Conservation (phyloP, 2,888 invertebrate genomes). For the Temnothorax rugatulus region DNA sequence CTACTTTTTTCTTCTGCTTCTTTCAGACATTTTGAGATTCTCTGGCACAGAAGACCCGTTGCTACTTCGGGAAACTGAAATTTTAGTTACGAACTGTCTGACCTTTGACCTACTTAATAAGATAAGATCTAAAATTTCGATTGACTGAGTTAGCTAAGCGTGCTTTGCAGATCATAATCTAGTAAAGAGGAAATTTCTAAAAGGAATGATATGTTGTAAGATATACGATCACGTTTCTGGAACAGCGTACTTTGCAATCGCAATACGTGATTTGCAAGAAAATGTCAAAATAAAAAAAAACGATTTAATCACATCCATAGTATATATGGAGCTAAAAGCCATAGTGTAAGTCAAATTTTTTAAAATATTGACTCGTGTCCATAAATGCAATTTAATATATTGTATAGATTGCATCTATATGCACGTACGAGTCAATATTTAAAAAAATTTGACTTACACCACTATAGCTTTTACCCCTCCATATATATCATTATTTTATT, state of each 20-base stretch:
- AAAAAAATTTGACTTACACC: too few relatives aligned
- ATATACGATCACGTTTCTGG: background rate
- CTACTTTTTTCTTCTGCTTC: background rate
- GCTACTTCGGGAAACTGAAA: slow-evolving; percentile 13
- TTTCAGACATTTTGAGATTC: background rate
- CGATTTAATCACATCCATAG: background rate
- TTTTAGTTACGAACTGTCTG: slow-evolving; percentile 38
- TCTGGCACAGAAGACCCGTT: background rate
- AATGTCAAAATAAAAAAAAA: background rate
- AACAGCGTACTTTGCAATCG: background rate
- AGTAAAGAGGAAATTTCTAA: slow-evolving; percentile 6
- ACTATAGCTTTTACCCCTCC: too few relatives aligned
- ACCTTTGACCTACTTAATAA: slow-evolving; percentile 47
- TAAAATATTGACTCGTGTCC: too few relatives aligned
- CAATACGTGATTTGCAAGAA: background rate
- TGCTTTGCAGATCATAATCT: slow-evolving; percentile 9
- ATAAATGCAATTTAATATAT: too few relatives aligned
- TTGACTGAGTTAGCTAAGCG: background rate
- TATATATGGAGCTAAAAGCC: background rate
- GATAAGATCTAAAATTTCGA: slow-evolving; percentile 25
- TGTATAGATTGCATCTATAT: too few relatives aligned
- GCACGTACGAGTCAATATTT: too few relatives aligned
- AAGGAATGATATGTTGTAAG: background rate
- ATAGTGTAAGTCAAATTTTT: too few relatives aligned
- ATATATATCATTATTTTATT: background rate